Evolutionary conservation across 2,888 invertebrate genomes (phyloP), one percentile per base, ranked within the genome.

Genomic region (Philaethria dido): DNA sequence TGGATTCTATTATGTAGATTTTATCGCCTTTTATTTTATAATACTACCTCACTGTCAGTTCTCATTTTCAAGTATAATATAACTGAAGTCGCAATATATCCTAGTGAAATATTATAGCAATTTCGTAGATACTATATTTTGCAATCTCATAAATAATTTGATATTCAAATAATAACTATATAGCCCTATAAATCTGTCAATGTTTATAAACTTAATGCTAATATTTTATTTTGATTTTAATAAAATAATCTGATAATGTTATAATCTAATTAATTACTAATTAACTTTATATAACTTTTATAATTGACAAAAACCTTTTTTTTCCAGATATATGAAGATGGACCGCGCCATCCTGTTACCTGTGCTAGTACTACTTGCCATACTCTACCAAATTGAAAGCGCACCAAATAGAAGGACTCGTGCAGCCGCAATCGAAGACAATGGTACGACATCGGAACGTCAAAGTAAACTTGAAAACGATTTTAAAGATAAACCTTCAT

Each of bases 381-480:
- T 89, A 22, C 75, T 84, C 16, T 77, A 81, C 63, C 78, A 81
- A 65, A 77, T 81, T 22, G 78, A 83, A 48, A 78, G 85, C 45
- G 88, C 90, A 0, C 92, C 92, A 13, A 75, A 85, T 3, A 83
- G 91, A 72, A 83, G 87, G 71, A 88, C 90, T 3, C 81, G 88
- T 6, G 90, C 84, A 2, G 84, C 85, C 9, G 73, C 78, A 5
- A 33, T 83, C 8, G 74, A 82, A 1, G 73, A 82, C 1, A 82
- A 84, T 59, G 76, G 74, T 39, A 66, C 69, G 16, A 67, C 64
- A 18, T 77, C 81, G 0, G 77, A 73, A 25, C 78, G 88, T 14
- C 80, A 88, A 66, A 89, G 86, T 76, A 91, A 90, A 73, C 81
- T 88, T 4, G 84, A 89, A 74, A 88, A 88, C 4, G 82, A 85